Conservation (phyloP, 2,888 invertebrate genomes). For the Thera britannica region DNA sequence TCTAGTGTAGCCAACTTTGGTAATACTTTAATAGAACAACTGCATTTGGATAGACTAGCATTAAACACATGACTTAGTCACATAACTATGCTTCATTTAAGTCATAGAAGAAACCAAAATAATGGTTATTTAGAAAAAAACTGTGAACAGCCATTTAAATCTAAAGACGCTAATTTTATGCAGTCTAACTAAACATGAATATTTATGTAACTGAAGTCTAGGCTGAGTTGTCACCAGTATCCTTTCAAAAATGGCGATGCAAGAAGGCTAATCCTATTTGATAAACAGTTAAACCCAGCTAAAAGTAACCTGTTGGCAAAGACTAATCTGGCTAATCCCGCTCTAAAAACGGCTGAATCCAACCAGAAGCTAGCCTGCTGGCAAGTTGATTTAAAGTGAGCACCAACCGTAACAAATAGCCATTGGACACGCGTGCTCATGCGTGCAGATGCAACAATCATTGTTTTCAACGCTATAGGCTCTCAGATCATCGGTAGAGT, state of each 20-base stretch:
- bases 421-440: slow-evolving; percentile 51
- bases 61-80: neutral
- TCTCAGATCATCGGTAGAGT: slow-evolving; percentile 31
- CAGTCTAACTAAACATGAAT: too few species aligned
- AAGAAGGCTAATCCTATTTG: too few species aligned
- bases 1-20: slow-evolving; percentile 1
- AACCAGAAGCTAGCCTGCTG: slow-evolving; percentile 5
- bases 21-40: neutral
- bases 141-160: too few species aligned
- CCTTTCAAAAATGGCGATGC: neutral
- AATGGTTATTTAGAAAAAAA: too few species aligned
- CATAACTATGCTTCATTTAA: neutral
- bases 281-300: too few species aligned
- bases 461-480: slow-evolving; percentile 46
- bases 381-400: slow-evolving; percentile 40
- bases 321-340: neutral
- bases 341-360: slow-evolving; percentile 5
- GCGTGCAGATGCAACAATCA: slow-evolving; percentile 40
- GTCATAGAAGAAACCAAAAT: neutral
- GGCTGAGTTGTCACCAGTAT: neutral
- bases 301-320: too few species aligned
- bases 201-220: neutral
- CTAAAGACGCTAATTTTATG: too few species aligned
- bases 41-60: too few species aligned
- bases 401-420: slow-evolving; percentile 47